Percentiles rank a stretch among this genome's conserved stretches.
Evolutionary conservation across 2,113 vertebrate species (phyloP).

Genomic region (Athene noctua): DNA sequence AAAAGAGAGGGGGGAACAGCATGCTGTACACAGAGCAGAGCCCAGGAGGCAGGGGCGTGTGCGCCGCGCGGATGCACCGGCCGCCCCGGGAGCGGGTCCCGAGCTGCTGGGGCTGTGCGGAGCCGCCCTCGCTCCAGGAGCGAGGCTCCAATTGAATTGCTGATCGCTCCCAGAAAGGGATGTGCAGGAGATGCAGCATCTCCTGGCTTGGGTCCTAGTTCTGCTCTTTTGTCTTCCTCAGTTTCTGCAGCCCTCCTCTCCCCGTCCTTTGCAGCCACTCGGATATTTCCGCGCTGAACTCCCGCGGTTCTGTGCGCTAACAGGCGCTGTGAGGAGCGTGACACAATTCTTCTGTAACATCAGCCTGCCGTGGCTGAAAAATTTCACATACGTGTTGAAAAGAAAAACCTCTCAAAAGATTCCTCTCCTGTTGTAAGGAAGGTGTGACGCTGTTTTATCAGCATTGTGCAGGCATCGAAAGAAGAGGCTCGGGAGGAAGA

Average conservation of each 20-base stretch:
- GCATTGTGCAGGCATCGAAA: not conserved
- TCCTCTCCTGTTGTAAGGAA: not conserved
- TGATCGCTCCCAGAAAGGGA: not conserved
- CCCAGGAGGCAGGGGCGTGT: not conserved
- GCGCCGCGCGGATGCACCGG: accelerated
- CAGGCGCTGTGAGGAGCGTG: not conserved
- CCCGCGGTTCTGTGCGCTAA: not conserved
- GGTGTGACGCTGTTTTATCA: not conserved
- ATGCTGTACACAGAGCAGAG: not conserved
- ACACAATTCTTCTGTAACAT: not conserved
- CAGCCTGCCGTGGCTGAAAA: not conserved
- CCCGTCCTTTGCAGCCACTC: not conserved
- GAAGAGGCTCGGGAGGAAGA: not conserved
- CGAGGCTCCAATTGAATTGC: not conserved
- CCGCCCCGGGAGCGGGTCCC: not conserved
- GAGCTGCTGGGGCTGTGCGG: not conserved
- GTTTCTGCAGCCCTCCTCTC: not conserved
- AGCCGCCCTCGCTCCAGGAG: not conserved
- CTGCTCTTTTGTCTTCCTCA: not conserved
- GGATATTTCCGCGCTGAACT: not conserved
- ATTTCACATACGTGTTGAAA: accelerated
- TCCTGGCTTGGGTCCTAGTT: not conserved
- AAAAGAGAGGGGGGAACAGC: not conserved
- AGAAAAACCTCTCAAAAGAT: not conserved
- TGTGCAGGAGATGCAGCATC: not conserved